Evolutionary conservation across 2,113 vertebrate species (phyloP).

Genomic region (Coptodon rendalli): DNA sequence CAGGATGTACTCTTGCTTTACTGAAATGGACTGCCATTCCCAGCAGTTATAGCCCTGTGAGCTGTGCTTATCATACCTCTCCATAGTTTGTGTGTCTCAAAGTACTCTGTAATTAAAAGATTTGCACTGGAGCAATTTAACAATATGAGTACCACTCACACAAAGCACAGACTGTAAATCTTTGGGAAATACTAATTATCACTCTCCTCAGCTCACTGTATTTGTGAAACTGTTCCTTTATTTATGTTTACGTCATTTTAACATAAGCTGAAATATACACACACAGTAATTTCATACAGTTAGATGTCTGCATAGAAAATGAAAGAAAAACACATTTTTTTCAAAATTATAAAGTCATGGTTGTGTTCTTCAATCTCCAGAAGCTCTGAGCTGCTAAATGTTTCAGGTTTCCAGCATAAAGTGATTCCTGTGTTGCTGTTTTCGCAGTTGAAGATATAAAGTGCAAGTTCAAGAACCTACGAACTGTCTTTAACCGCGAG

Average conservation of each 20-base stretch:
- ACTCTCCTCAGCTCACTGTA: not conserved
- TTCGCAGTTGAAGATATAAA: constrained; percentile 55
- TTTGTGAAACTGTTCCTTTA: not conserved
- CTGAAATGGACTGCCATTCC: not conserved
- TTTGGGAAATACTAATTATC: not conserved
- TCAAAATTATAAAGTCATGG: not conserved
- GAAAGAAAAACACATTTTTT: not conserved
- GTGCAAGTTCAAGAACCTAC: constrained; percentile 58
- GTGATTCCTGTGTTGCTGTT: not conserved
- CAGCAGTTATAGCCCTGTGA: not conserved
- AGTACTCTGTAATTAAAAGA: not conserved
- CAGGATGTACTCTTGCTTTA: not conserved
- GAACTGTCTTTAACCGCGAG: constrained; percentile 55
- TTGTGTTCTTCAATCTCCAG: not conserved
- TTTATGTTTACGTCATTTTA: not conserved
- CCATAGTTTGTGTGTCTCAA: not conserved
- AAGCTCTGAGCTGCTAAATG: not conserved
- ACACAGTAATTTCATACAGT: not conserved
- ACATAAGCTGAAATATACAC: not conserved
- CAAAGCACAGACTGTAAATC: not conserved
- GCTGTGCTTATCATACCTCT: not conserved
- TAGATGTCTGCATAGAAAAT: not conserved
- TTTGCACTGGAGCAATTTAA: not conserved
- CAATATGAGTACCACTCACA: not conserved
- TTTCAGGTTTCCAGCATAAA: not conserved